These are phyloP conservation scores for Eilema sororculum DNA, from an alignment of 2,888 invertebrate species.

Conservation along the genomic window DNA sequence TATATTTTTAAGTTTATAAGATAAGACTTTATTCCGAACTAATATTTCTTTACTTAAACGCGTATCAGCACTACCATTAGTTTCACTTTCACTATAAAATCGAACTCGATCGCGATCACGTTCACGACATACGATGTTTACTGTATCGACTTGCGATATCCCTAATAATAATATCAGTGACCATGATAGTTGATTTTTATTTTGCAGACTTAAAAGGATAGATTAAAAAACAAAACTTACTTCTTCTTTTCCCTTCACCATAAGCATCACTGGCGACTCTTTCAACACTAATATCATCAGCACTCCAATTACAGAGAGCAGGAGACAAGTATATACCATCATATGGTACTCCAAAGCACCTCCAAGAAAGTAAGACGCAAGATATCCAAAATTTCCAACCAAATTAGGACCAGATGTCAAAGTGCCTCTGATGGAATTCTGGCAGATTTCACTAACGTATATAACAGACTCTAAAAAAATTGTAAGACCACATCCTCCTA, in stretches of 20 bases:
- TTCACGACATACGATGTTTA: no score
- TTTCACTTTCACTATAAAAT: no score
- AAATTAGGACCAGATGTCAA: conserved; percentile 68
- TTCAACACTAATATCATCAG: conserved; percentile 55
- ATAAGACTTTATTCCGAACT: no score
- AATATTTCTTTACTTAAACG: no score
- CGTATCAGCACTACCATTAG: no score
- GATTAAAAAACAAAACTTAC: conserved; percentile 49
- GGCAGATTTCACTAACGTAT: conserved; percentile 71
- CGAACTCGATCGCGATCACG: no score
- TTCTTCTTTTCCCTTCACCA: conserved; percentile 67
- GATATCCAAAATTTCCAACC: conserved; percentile 59
- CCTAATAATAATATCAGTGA: no score
- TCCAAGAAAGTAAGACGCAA: conserved; percentile 71
- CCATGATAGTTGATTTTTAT: no score
- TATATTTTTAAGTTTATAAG: no score
- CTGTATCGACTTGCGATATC: no score
- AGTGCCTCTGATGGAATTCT: conserved; percentile 71
- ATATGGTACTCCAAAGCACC: conserved; percentile 63
- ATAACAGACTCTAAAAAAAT: conserved; percentile 64
- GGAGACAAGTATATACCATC: conserved; percentile 66
- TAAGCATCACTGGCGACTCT: conserved; percentile 70
- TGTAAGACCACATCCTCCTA: conserved; percentile 66
- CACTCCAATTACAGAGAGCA: conserved; percentile 54
- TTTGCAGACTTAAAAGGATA: neutral